Percentiles rank a stretch among this genome's conserved stretches.
Conservation (phyloP, 1,140 invertebrate genomes). For the Euura lappo region DNA sequence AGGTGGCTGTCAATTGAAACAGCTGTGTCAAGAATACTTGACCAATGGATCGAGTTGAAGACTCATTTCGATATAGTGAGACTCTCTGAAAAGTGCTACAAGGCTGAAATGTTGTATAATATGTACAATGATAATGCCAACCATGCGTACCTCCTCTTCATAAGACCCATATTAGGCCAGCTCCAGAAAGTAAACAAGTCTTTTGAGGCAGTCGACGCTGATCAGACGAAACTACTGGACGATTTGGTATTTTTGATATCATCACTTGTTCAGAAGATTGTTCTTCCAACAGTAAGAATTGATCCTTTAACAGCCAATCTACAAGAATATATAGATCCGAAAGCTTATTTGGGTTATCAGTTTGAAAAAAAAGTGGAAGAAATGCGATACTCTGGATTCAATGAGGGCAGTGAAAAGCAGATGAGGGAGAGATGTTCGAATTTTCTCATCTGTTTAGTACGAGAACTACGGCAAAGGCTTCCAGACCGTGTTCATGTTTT, state of each 20-base stretch:
- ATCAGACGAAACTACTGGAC: conserved; percentile 30
- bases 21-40: conserved; percentile 40
- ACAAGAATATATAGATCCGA: conserved; percentile 28
- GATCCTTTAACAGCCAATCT: conserved; percentile 29
- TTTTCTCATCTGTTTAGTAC: neutral
- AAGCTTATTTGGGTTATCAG: conserved; percentile 20
- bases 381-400: conserved; percentile 19
- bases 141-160: conserved; percentile 22
- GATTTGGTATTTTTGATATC: conserved; percentile 23
- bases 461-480: neutral
- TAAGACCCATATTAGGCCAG: conserved; percentile 33
- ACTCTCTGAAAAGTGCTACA: conserved; percentile 33
- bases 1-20: conserved; percentile 48
- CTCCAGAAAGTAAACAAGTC: conserved; percentile 27
- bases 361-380: conserved; percentile 30
- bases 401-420: neutral
- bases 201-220: conserved; percentile 34
- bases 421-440: neutral
- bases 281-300: conserved; percentile 12
- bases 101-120: conserved; percentile 31
- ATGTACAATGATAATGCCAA: conserved; percentile 34
- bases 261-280: conserved; percentile 11
- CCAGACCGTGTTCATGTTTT: neutral
- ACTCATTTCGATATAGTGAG: conserved; percentile 33
- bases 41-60: conserved; percentile 51